A percentile compares a stretch with the other conserved stretches of the same genome.
phyloP scores from a whole-genome alignment of 2,888 invertebrate species.

The Himalopsyche japonica region DNA sequence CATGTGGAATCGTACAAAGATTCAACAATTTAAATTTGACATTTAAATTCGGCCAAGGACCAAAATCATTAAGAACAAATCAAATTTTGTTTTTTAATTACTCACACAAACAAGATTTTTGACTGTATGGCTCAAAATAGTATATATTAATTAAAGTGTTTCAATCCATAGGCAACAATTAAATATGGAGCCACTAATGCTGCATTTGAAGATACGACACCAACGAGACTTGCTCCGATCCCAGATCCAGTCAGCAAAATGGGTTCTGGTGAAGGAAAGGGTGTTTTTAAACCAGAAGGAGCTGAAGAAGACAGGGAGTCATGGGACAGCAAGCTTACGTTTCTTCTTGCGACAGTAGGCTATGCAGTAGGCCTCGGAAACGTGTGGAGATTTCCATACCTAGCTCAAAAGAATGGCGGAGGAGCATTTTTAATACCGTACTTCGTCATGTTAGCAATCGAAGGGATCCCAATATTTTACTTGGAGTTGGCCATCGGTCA shows the following conservation, averaged over 20 bases:
- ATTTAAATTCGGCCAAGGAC: no score
- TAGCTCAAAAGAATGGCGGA: constrained; percentile 93
- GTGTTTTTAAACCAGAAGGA: constrained; percentile 69
- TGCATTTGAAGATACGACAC: constrained; percentile 67
- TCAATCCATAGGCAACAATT: constrained; percentile 49
- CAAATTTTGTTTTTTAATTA: no score
- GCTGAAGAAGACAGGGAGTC: constrained; percentile 81
- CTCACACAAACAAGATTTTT: no score
- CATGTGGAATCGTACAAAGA: no score
- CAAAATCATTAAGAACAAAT: no score
- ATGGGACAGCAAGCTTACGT: constrained; percentile 92
- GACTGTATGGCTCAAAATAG: no score
- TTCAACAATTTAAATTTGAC: no score
- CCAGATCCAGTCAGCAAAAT: constrained; percentile 62
- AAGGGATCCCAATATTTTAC: constrained; percentile 95
- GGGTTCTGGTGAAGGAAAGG: constrained; percentile 67
- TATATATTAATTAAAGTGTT: background rate
- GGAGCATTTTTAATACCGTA: constrained; percentile 97
- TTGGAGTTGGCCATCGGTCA: constrained; percentile 95
- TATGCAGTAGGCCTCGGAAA: constrained; percentile 94
- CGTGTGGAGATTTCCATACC: constrained; percentile 94
- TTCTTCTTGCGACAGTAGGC: constrained; percentile 89
- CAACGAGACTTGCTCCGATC: constrained; percentile 48
- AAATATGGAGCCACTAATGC: constrained; percentile 88
- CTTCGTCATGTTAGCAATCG: constrained; percentile 91